phyloP scores from a whole-genome alignment of 2,888 invertebrate genomes.

The Heliconius erato region DNA sequence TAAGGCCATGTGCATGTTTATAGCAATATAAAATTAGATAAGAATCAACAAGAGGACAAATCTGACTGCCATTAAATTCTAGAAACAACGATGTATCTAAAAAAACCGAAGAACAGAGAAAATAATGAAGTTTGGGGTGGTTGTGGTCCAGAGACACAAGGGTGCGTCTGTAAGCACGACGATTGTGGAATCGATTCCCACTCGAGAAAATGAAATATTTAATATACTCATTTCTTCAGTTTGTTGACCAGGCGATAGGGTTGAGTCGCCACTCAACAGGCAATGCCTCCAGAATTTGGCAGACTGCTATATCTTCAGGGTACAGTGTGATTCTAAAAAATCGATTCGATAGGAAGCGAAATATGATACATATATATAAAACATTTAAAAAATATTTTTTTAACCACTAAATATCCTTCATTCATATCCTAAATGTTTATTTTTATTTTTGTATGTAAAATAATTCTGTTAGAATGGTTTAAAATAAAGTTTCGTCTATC shows the following conservation, averaged over 20 bases:
- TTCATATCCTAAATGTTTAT: neutral
- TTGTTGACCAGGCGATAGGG: too few relatives aligned
- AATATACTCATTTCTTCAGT: too few relatives aligned
- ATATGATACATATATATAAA: neutral
- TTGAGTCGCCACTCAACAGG: too few relatives aligned
- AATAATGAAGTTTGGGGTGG: neutral
- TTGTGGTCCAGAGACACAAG: too few relatives aligned
- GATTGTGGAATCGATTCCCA: too few relatives aligned
- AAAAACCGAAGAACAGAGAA: neutral
- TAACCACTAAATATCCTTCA: neutral
- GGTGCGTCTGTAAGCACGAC: too few relatives aligned
- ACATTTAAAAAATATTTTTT: neutral
- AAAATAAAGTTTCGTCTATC: slow-evolving; percentile 17
- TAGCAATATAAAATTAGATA: neutral
- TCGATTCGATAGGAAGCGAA: neutral
- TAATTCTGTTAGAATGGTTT: neutral
- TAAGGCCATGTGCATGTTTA: neutral
- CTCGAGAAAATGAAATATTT: too few relatives aligned
- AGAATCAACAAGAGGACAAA: neutral
- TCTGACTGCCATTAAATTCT: neutral
- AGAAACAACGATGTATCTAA: neutral
- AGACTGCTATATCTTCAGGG: too few relatives aligned
- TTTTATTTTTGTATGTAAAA: slow-evolving; percentile 1
- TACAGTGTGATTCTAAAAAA: too few relatives aligned
- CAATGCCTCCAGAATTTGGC: too few relatives aligned